Base-by-base conservation (phyloP, 2,888 invertebrate genomes). In the Drosophila cracens region DNA sequence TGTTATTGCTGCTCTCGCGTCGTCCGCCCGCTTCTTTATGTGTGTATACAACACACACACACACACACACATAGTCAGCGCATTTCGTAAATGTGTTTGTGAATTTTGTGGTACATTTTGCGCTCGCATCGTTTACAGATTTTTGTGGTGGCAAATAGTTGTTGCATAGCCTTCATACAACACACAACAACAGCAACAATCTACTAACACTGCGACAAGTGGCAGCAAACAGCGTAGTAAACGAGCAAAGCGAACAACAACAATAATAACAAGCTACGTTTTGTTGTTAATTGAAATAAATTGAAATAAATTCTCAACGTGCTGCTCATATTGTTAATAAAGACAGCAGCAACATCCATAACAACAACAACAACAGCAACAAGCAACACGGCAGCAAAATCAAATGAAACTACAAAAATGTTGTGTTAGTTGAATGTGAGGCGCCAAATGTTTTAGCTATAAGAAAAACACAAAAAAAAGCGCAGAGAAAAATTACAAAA, bases 261-360 rank as follows among this genome's bases (percentile, higher is more conserved):
- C 40, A 69, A 60, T 57, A 65, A 25, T 64, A 49, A 53, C 53
- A 62, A 72, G 70, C 70, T 51, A 40, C 79, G 70, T 70, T 66
- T 79, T 73, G 75, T 91, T 91, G 92, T 92, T 92, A 92, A 92
- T 92, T 92, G 92, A 92, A 92, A 92, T 92, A 91, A 92, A 92
- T 92, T 92, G 92, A 90, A 75, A 87, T 90, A 87, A 87, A 89
- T 91, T 92, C 91, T 90, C 76, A 76, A 85, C 90, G 82, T 87
- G 68, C 88, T 87, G 81, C 76, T 83, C 83, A 83, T 83, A 86
- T 92, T 92, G 92, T 92, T 92, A 92, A 92, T 92, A 92, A 90
- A 83, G 56, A 65, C 72, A 79, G 53, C 64, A 74, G 64, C 70
- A 59, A 69, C 52, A 70, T 54, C 81, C 67, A 63, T 34, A 36